These are phyloP conservation scores for Microcebus lehilahytsara DNA, from an alignment of 2,113 vertebrate species.

Conservation along the genomic window DNA sequence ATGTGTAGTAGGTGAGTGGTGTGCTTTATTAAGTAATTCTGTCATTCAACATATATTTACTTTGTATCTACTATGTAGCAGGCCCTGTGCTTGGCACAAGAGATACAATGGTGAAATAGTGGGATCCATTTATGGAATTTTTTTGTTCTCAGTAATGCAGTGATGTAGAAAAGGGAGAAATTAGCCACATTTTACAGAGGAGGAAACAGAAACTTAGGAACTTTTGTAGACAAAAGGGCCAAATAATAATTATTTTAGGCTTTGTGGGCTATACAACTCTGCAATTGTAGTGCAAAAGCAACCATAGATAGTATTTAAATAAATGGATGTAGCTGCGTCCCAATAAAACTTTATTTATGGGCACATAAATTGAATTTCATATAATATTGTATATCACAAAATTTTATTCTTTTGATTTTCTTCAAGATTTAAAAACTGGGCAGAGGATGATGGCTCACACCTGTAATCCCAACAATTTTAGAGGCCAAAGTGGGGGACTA, in stretches of 20 bases:
- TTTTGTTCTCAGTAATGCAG: neutral
- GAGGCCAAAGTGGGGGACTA: no score
- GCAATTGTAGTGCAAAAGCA: neutral
- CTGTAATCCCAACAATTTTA: no score
- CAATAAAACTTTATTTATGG: neutral
- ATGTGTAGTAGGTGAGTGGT: neutral
- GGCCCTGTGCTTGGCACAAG: neutral
- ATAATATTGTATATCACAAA: neutral
- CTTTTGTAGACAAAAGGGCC: neutral
- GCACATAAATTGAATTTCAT: conserved; percentile 9
- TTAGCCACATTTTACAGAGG: neutral
- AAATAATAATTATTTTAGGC: conserved; percentile 39
- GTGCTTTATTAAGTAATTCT: neutral
- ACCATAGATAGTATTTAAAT: neutral
- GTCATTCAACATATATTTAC: conserved; percentile 21
- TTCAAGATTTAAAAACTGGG: neutral
- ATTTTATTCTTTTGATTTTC: neutral
- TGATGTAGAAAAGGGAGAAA: neutral
- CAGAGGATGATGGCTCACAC: no score
- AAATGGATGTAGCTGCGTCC: neutral
- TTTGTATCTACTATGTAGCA: neutral
- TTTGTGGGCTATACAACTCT: neutral
- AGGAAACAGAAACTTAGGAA: neutral
- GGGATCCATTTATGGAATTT: neutral
- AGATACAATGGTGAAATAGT: neutral